Evolutionary conservation across 2,888 invertebrate genomes (phyloP), one percentile per base, ranked within the genome.

Genomic region (Corbicula japonica): DNA sequence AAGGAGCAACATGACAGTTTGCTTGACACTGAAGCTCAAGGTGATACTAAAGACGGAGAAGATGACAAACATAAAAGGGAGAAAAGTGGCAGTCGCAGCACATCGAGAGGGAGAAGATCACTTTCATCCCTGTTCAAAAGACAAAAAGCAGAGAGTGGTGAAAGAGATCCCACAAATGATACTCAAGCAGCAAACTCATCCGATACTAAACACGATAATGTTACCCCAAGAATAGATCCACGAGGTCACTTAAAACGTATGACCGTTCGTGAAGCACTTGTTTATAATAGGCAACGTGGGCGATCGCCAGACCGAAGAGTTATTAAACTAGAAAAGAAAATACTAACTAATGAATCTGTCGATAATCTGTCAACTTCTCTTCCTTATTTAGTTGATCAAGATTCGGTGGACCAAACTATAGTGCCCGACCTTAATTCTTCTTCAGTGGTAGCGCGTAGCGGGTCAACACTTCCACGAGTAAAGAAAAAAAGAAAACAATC

Each of bases 181-280:
- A n/a, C 68, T 38, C 66, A 68, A 21, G 30, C 2, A 34, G 44
- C 32, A 18, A 68, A 48, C 18, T 70, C 68, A 21, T 26, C 35
- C 5, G 50, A 65, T 21, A 63, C 76, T 28, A 72, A 68, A n/a
- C n/a, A n/a, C n/a, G n/a, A n/a, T n/a, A n/a, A n/a, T 18, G 66
- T 56, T 10, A 76, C 84, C 38, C 74, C 84, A 2, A 72, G 85
- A 26, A 79, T 69, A 2, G 81, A 87, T 46, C 89, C 89, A 4
- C 80, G 89, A 6, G 84, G 81, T 52, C 84, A 87, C 15, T 72
- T 88, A 28, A 56, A 79, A 54, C 63, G 87, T 41, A 88, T 89
- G 89, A 89, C 88, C 0, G 88, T 89, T 15, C 78, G 85, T 2
- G 89, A 89, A 56, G 89, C 88, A 5, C 71, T 84, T 32, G 73